phyloP scores from a whole-genome alignment of 2,888 invertebrate genomes.

The Pedicia rivosa region DNA sequence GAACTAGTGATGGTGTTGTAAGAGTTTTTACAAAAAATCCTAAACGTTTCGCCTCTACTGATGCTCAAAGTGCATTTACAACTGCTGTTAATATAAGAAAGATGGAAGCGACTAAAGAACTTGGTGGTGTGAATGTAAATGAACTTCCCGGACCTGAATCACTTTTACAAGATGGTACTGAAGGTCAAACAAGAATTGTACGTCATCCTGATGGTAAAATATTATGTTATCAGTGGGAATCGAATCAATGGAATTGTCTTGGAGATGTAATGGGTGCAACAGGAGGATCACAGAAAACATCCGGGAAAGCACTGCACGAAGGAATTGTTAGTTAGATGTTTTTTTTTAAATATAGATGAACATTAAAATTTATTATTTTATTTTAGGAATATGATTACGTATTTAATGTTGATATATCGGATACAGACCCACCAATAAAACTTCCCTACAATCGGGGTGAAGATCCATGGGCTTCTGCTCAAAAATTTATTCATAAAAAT shows the following conservation, averaged over 20 bases:
- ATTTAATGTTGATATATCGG: slow-evolving; percentile 90
- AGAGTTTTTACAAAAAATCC: slow-evolving; percentile 69
- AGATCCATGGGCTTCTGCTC: slow-evolving; percentile 86
- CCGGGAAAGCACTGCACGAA: slow-evolving; percentile 63
- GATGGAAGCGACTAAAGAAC: slow-evolving; percentile 44
- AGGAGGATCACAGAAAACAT: slow-evolving; percentile 43
- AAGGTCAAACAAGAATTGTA: slow-evolving; percentile 77
- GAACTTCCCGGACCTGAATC: slow-evolving; percentile 72
- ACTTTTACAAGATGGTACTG: slow-evolving; percentile 57
- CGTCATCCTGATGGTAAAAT: slow-evolving; percentile 52
- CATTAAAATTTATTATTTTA: slow-evolving; percentile 6
- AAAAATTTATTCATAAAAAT: slow-evolving; percentile 75
- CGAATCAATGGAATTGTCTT: slow-evolving; percentile 61
- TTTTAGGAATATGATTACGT: slow-evolving; percentile 76
- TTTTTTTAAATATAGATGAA: slow-evolving; percentile 1
- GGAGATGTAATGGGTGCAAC: slow-evolving; percentile 78
- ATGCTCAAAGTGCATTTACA: slow-evolving; percentile 46
- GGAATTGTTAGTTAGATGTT: slow-evolving; percentile 39
- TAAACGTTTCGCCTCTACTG: slow-evolving; percentile 47
- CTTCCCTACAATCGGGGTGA: slow-evolving; percentile 80
- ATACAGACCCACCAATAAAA: slow-evolving; percentile 74
- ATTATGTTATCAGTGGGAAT: slow-evolving; percentile 66
- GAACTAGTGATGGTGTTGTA: slow-evolving; percentile 72
- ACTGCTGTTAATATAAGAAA: slow-evolving; percentile 51
- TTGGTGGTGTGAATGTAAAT: slow-evolving; percentile 73